Evolutionary conservation across 2,888 invertebrate species (phyloP), one percentile per base, ranked within the genome.

Genomic region (Callyntrura sp.): DNA sequence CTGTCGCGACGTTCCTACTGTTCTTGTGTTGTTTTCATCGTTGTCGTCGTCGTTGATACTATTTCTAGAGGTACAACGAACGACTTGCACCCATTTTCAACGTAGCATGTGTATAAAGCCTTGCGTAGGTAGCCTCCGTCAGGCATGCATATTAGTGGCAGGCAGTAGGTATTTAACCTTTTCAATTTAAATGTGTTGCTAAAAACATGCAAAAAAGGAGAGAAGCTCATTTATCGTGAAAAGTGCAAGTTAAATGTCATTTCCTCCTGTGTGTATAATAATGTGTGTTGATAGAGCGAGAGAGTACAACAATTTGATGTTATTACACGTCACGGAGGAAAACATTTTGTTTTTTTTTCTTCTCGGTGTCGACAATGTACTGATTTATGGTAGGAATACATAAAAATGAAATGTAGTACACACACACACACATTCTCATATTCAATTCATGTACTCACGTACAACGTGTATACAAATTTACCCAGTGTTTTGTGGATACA

Each of bases 201-300:
- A 73, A 45, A n/a, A 45, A n/a, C 70, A 73, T 73, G 45, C 45
- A 48, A 73, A 73, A 73, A 23, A 23, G 51, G 1, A 73, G 20
- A 12, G 14, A 48, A 45, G 43, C 20, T 45, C 8, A 5, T 62
- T n/a, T 68, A 20, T 17, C 45, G n/a, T 70, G 11, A 17, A 45
- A 45, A 73, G 70, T 73, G 70, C 70, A 73, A 45, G 70, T 70
- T 70, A 35, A 73, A 73, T 48, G 70, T 73, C 35, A 35, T 35
- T 73, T 73, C 70, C 70, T 73, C 70, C 35, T 17, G 6, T 35
- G 6, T 35, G 35, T 4, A 35, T 35, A 35, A 35, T 2, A 35
- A 35, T 35, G 35, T 35, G 35, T 35, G 28, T 57, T n/a, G 68
- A n/a, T 11, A 12, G n/a, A 51, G 51, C 3, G n/a, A n/a, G 70